Percentiles rank a stretch among this genome's conserved stretches.
Conservation (phyloP, 2,888 invertebrate genomes). For the Leptinotarsa tumamoca region DNA sequence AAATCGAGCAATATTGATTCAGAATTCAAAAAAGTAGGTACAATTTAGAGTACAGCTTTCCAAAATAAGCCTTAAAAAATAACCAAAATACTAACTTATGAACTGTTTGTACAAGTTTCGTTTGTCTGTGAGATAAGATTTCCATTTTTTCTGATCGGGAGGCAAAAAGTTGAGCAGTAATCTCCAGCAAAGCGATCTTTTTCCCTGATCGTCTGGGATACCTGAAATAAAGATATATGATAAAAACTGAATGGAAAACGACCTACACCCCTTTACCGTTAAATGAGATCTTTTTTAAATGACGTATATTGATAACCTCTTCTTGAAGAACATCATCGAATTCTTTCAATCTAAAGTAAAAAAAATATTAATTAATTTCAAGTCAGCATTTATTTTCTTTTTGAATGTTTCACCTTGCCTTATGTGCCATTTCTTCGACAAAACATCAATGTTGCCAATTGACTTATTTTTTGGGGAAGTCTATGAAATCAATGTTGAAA, state of each 20-base stretch:
- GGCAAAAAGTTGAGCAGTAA: constrained; percentile 89
- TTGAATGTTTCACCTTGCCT: constrained; percentile 58
- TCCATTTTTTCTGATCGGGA: constrained; percentile 76
- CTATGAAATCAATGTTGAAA: no score
- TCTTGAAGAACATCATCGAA: constrained; percentile 80
- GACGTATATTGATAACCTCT: constrained; percentile 78
- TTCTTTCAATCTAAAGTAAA: constrained; percentile 78
- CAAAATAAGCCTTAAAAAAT: background rate
- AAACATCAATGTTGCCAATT: background rate
- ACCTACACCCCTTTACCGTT: constrained; percentile 73
- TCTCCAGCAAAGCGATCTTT: constrained; percentile 89
- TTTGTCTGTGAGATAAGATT: constrained; percentile 77
- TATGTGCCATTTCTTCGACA: constrained; percentile 60
- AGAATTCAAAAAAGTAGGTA: no score
- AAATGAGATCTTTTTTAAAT: constrained; percentile 80
- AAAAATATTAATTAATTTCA: constrained; percentile 32
- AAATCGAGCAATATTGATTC: no score
- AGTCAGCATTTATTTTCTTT: constrained; percentile 19
- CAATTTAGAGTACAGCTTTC: no score
- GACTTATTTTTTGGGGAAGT: background rate
- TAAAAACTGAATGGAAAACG: no score
- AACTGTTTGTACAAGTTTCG: constrained; percentile 85
- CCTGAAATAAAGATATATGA: constrained; percentile 69
- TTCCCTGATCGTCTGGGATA: constrained; percentile 87
- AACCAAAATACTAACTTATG: constrained; percentile 71